Evolutionary conservation across 2,888 invertebrate species (phyloP), one percentile per base, ranked within the genome.

Genomic region (Tanytarsus gracilentus): DNA sequence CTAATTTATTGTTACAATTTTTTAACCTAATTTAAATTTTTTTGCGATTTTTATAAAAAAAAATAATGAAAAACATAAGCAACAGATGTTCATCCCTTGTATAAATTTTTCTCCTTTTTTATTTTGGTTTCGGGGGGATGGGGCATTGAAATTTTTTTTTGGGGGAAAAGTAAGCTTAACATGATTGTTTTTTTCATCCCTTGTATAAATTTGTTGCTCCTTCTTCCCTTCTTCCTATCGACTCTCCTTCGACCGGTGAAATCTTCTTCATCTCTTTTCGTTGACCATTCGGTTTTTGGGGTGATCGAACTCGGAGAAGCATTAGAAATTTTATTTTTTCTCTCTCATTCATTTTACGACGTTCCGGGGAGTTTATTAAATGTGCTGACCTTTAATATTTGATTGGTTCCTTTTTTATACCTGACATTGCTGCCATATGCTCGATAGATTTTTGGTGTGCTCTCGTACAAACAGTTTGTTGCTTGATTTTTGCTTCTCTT

Each of bases 341-440:
- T 53, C 23, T 9, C 18, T n/a, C 16, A 25, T 30, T 56, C 39
- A 30, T 53, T 56, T 56, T 56, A 56, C 27, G 55, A 56, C 26
- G 39, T 26, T 39, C 14, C 27, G 55, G 44, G 16, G 33, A 58
- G 58, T 58, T 58, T 58, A 58, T 58, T 58, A 58, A 58, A 58
- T 58, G 58, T 58, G 58, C 58, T 58, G 58, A 58, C 58, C 48
- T 58, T 44, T 58, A 58, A 58, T 58, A 58, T 58, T 58, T 58
- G 44, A 58, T 58, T 48, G 58, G 58, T 48, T 23, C 58, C 40
- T 14, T 40, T 58, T 58, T 58, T 58, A 58, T 58, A 58, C 58
- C 58, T 58, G 55, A 36, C 55, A 40, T 18, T 56, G 55, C 55
- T 39, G 16, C 58, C 58, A 58, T 58, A 58, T 58, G 58, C 11